phyloP scores from a whole-genome alignment of 2,113 vertebrate genomes.

The Eubucco bourcierii region DNA sequence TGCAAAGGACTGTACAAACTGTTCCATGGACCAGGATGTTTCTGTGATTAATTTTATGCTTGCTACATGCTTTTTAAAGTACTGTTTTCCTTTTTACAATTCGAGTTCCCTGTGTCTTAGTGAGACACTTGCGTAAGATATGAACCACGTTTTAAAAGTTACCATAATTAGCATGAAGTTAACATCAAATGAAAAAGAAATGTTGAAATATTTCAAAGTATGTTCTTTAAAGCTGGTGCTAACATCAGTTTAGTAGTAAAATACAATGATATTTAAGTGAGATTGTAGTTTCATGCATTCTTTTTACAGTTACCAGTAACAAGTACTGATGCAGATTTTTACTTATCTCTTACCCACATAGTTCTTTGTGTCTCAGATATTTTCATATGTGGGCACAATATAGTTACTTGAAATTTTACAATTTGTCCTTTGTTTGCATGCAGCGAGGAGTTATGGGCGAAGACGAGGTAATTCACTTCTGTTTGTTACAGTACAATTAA shows the following conservation, averaged over 20 bases:
- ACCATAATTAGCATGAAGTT: background rate
- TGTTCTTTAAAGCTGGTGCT: background rate
- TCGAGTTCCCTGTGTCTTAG: background rate
- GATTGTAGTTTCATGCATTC: background rate
- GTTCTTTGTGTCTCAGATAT: constrained; percentile 56
- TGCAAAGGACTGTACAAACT: constrained; percentile 63
- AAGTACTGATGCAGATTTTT: background rate
- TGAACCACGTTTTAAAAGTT: background rate
- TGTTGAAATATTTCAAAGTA: background rate
- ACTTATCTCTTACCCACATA: constrained; percentile 53
- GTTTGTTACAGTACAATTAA: constrained; percentile 77
- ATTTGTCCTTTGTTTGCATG: constrained; percentile 94
- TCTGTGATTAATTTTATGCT: constrained; percentile 26
- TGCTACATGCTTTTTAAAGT: constrained; percentile 15
- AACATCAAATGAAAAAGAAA: background rate
- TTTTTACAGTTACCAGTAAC: background rate
- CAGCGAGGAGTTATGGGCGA: constrained; percentile 99
- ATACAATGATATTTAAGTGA: background rate
- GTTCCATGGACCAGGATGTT: constrained; percentile 57
- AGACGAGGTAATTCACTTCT: constrained; percentile 95
- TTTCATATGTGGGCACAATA: constrained; percentile 67
- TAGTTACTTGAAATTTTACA: constrained; percentile 75
- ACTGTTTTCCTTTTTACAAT: background rate
- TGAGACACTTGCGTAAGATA: background rate
- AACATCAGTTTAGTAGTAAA: background rate